These are phyloP conservation scores for Eueremaeus valkanovi DNA, from an alignment of 2,888 invertebrate species.

Conservation along the genomic window DNA sequence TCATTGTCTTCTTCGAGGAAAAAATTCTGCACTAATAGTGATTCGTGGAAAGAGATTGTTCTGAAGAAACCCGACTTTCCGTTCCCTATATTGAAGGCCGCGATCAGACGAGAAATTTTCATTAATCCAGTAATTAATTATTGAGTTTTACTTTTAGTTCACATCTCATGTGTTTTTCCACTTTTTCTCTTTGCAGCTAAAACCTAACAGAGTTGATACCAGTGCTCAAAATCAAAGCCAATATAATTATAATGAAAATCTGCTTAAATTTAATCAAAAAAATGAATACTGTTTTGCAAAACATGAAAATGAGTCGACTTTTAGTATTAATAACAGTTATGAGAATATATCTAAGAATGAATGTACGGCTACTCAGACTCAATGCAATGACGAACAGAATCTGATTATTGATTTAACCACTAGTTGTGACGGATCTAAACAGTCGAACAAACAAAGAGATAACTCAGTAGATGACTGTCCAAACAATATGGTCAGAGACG, in stretches of 20 bases:
- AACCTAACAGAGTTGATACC: not conserved
- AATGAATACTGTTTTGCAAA: not conserved
- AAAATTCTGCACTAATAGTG: not conserved
- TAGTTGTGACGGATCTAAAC: not conserved
- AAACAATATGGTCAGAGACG: not conserved
- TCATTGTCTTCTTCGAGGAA: constrained; percentile 22
- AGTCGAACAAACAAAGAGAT: not conserved
- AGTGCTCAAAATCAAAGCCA: not conserved
- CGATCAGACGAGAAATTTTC: constrained; percentile 19
- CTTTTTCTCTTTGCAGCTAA: not conserved
- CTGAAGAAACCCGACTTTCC: constrained; percentile 23
- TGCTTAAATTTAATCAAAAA: not conserved
- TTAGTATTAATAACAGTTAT: not conserved
- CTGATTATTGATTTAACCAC: constrained; percentile 25
- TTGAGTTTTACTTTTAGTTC: not conserved
- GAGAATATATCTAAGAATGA: not conserved
- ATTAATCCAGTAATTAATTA: constrained; percentile 21
- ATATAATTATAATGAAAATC: not conserved
- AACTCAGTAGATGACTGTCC: not conserved
- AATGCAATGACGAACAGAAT: not conserved
- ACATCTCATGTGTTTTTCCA: not conserved
- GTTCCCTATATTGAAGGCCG: constrained; percentile 28
- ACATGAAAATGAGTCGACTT: not conserved
- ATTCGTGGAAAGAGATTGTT: constrained; percentile 17
- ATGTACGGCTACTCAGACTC: not conserved